Conservation (phyloP, 2,888 invertebrate genomes). For the Allygus modestus region DNA sequence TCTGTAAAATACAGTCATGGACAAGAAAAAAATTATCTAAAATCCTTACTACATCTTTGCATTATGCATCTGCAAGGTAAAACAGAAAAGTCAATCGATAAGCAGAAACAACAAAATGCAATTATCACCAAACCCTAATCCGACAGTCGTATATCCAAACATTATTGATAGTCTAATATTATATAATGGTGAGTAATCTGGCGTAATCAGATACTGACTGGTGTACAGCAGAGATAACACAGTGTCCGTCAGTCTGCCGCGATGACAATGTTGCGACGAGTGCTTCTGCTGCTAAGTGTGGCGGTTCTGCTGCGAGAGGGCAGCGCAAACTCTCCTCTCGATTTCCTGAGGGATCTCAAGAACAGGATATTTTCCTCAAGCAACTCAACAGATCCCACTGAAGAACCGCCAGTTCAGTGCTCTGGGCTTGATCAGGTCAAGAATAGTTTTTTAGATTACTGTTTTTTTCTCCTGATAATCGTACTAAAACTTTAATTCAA, state of each 20-base stretch:
- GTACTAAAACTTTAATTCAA: too few species aligned
- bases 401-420: neutral
- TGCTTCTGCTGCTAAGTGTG: neutral
- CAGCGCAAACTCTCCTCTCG: neutral
- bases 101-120: neutral
- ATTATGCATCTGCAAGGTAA: neutral
- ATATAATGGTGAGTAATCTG: slow-evolving; percentile 11
- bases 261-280: neutral
- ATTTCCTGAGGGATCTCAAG: slow-evolving; percentile 19
- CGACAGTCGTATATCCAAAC: neutral
- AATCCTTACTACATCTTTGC: too few species aligned
- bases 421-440: slow-evolving; percentile 2
- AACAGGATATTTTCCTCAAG: slow-evolving; percentile 10
- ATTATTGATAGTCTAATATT: neutral
- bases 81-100: neutral
- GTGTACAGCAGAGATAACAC: neutral
- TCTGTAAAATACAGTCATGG: too few species aligned
- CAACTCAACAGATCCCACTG: neutral
- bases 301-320: neutral
- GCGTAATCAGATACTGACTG: slow-evolving; percentile 18
- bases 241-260: neutral
- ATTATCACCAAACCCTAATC: neutral
- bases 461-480: too few species aligned
- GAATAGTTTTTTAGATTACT: neutral
- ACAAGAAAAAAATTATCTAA: too few species aligned